Evolutionary conservation across 2,113 vertebrate species (phyloP), one percentile per base, ranked within the genome.

Genomic region (Archilochus colubris): DNA sequence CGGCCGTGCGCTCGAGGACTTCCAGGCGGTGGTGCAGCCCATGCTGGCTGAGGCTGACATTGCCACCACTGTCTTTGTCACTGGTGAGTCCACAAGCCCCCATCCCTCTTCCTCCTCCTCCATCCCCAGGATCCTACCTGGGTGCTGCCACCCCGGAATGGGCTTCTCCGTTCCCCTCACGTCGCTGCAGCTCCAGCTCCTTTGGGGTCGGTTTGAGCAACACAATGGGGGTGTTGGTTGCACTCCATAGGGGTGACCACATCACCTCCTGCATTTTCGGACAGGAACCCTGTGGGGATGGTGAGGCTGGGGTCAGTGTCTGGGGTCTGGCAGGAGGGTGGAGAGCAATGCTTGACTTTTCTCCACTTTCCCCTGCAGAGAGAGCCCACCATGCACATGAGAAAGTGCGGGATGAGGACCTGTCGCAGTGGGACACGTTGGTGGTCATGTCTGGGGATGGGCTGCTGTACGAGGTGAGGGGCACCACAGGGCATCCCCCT

Each of bases 381-480:
- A 93, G 95, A 36, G 27, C 95, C 72, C 70, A 95, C 72, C 96
- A 96, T 0, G 96, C 96, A 0, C 92, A 96, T 0, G 96, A 96
- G 92, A 96, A 94, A 82, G 92, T 96, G 64, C 93, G 88, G 67
- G 96, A 96, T 7, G 96, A 96, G 72, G 96, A 96, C 79, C 92
- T 96, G 90, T 91, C 93, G 0, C 96, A 94, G 92, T 96, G 96
- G 96, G 95, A 96, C 82, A 62, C 88, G 0, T 1, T 96, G 92
- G 96, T 96, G 88, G 68, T 96, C 82, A 81, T 96, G 96, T 19
- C 96, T 0, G 96, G 96, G 72, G 96, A 96, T 0, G 96, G 96
- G 72, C 92, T 96, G 46, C 59, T 96, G 1, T 94, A 90, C 0
- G 96, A 96, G 95, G 96, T 96, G 76, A 94, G 85, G 21, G 43